These are phyloP conservation scores for Xestoiulus laeticollis DNA, from an alignment of 2,888 invertebrate species.

Conservation along the genomic window DNA sequence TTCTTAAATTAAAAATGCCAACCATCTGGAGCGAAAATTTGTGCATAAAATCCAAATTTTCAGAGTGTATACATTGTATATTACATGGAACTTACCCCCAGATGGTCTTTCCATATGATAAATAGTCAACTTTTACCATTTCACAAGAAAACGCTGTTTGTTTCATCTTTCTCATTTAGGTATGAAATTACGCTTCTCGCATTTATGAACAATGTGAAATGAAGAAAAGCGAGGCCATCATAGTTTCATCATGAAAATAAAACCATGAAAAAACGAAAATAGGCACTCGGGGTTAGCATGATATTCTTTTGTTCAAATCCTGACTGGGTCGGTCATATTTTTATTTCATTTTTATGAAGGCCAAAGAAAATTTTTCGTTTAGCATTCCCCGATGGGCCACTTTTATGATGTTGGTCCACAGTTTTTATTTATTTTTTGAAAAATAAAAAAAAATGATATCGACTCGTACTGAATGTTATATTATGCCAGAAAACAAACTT, in stretches of 20 bases:
- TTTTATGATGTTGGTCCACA: background rate
- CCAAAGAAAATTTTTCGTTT: background rate
- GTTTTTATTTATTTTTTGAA: background rate
- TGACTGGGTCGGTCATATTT: background rate
- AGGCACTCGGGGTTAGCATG: background rate
- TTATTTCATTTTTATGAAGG: background rate
- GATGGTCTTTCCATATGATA: background rate
- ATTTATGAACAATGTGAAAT: background rate
- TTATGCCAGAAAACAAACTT: background rate
- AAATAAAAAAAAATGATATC: background rate
- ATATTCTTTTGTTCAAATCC: background rate
- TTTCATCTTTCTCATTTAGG: background rate
- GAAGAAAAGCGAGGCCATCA: constrained; percentile 9
- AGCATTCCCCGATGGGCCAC: background rate
- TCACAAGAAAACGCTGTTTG: background rate
- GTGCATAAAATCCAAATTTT: background rate
- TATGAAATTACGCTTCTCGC: background rate
- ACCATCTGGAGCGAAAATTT: background rate
- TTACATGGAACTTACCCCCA: background rate
- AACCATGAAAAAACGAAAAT: constrained; percentile 1
- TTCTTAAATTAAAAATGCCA: background rate
- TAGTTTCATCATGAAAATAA: background rate
- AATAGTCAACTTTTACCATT: background rate
- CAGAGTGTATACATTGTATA: no score
- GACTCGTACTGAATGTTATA: background rate